Conservation (phyloP, 2,888 invertebrate species). For the Bugula neritina region DNA sequence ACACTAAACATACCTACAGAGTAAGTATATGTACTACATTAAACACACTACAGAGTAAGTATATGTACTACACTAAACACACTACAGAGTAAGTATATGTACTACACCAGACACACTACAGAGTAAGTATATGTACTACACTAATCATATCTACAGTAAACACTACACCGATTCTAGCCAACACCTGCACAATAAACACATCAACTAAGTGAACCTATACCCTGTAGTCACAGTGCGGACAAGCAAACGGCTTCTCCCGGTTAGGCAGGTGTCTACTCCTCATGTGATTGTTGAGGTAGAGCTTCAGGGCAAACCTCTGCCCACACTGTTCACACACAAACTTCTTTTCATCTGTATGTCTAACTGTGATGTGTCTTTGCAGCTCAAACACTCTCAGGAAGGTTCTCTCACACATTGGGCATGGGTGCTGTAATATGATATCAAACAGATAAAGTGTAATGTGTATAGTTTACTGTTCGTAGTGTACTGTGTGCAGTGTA, state of each 20-base stretch:
- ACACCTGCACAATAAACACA: too few species aligned
- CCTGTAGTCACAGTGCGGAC: constrained; percentile 29
- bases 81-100: too few species aligned
- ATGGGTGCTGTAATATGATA: constrained; percentile 23
- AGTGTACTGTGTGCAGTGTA: too few species aligned
- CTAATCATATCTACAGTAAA: too few species aligned
- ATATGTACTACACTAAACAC: too few species aligned
- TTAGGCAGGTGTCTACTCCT: constrained; percentile 16
- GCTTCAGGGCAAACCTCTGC: constrained; percentile 30
- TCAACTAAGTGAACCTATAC: too few species aligned
- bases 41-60: too few species aligned
- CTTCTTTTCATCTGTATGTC: constrained; percentile 30
- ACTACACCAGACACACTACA: too few species aligned
- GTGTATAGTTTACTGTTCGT: constrained; percentile 28
- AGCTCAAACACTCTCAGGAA: constrained; percentile 16
- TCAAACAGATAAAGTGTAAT: not conserved
- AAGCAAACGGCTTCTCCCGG: constrained; percentile 13
- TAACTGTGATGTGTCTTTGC: constrained; percentile 26
- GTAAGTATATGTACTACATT: too few species aligned
- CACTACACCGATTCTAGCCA: too few species aligned
- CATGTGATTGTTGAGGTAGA: constrained; percentile 18
- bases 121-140: too few species aligned
- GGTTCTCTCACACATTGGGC: not conserved
- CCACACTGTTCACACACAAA: constrained; percentile 31
- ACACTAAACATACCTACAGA: too few species aligned